Conservation (phyloP, 2,113 vertebrate genomes). For the Bothrops jararaca region DNA sequence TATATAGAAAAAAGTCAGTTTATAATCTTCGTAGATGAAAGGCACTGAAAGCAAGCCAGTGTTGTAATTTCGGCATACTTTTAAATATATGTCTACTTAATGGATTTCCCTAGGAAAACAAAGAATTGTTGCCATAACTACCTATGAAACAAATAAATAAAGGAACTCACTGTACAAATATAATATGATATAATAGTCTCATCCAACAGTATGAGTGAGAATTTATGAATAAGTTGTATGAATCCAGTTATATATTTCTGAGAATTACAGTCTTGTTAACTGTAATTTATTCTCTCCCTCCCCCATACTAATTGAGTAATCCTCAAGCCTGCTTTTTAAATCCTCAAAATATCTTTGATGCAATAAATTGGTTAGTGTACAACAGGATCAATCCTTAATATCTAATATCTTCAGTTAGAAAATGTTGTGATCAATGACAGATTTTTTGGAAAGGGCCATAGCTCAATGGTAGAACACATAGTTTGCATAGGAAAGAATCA, state of each 20-base stretch:
- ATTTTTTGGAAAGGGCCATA: background rate
- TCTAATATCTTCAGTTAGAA: background rate
- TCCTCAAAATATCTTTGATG: background rate
- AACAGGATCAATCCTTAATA: background rate
- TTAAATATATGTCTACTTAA: constrained; percentile 15
- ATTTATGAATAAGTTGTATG: background rate
- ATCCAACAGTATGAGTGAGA: background rate
- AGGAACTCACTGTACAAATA: background rate
- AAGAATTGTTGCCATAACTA: background rate
- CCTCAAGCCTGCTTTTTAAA: background rate
- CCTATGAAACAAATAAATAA: background rate
- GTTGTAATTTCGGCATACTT: background rate
- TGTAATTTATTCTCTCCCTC: background rate
- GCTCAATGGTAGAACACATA: background rate
- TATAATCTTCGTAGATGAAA: background rate
- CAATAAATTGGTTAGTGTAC: background rate
- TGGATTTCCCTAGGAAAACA: background rate
- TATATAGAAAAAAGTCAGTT: background rate
- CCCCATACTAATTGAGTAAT: background rate
- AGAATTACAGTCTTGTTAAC: background rate
- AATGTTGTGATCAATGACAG: background rate
- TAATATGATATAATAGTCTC: background rate
- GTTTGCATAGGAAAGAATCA: background rate
- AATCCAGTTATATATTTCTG: background rate
- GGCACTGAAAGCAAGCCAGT: background rate